Evolutionary conservation across 2,113 vertebrate genomes (phyloP).

Genomic region (Egretta garzetta): DNA sequence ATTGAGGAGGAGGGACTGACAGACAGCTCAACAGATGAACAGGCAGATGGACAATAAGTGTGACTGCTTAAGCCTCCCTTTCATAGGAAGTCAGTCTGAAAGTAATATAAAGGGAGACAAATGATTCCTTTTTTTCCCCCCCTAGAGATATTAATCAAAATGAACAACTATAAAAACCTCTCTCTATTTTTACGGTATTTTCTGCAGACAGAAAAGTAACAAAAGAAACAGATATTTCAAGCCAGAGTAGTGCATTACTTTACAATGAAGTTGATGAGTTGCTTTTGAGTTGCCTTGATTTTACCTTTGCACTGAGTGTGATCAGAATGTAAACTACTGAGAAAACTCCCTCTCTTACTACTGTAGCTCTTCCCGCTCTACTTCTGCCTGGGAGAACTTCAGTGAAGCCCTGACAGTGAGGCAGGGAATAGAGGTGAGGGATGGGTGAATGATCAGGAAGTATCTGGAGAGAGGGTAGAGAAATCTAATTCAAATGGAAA

Average conservation of each 20-base stretch:
- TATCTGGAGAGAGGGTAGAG: neutral
- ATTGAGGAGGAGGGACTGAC: neutral
- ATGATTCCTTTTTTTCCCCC: neutral
- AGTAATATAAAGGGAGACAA: neutral
- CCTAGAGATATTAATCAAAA: neutral
- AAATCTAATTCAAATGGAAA: neutral
- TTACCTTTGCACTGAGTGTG: neutral
- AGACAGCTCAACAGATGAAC: slow-evolving; percentile 9
- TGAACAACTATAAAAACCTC: neutral
- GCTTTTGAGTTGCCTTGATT: neutral
- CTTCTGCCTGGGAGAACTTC: neutral
- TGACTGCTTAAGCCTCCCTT: neutral
- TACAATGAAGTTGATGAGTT: neutral
- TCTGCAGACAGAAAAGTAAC: neutral
- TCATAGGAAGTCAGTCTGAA: neutral
- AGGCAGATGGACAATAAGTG: slow-evolving; percentile 3
- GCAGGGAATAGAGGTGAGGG: neutral
- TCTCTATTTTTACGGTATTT: neutral
- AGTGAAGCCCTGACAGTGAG: neutral
- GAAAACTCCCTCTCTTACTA: neutral
- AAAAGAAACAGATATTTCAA: neutral
- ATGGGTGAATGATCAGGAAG: neutral
- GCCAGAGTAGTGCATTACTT: neutral
- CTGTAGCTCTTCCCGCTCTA: neutral
- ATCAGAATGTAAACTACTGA: neutral